Conservation (phyloP, 2,888 invertebrate species). For the Polymixis flavicincta region DNA sequence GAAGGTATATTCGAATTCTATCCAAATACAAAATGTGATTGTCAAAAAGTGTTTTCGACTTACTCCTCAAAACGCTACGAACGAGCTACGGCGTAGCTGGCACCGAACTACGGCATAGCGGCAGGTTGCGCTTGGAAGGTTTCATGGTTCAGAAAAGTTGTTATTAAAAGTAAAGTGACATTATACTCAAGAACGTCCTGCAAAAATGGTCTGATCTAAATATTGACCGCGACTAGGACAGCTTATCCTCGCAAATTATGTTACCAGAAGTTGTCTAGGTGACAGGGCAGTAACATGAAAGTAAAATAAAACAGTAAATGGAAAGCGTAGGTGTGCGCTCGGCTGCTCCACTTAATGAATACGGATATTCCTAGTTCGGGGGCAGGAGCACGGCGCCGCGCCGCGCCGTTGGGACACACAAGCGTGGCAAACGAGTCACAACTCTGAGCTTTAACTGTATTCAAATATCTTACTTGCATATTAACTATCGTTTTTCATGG, state of each 20-base stretch:
- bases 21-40: background rate
- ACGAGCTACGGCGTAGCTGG: conserved; percentile 13
- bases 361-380: background rate
- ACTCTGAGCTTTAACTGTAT: conserved; percentile 7
- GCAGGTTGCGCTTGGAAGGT: too few relatives aligned
- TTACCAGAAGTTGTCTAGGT: background rate
- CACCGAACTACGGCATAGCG: conserved; percentile 14
- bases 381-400: background rate
- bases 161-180: too few relatives aligned
- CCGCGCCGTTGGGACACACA: background rate
- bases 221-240: background rate
- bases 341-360: conserved; percentile 36
- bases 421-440: background rate
- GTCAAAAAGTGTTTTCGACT: background rate
- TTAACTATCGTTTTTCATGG: background rate
- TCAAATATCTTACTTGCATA: background rate
- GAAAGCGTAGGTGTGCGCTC: background rate
- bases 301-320: conserved; percentile 15
- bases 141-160: too few relatives aligned
- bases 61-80: background rate
- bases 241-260: background rate
- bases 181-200: background rate
- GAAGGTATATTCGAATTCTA: background rate
- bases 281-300: background rate
- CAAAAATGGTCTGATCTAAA: background rate